Base-by-base conservation (phyloP, 2,797 vertebrate species). In the Poeciliopsis paucimaculata region DNA sequence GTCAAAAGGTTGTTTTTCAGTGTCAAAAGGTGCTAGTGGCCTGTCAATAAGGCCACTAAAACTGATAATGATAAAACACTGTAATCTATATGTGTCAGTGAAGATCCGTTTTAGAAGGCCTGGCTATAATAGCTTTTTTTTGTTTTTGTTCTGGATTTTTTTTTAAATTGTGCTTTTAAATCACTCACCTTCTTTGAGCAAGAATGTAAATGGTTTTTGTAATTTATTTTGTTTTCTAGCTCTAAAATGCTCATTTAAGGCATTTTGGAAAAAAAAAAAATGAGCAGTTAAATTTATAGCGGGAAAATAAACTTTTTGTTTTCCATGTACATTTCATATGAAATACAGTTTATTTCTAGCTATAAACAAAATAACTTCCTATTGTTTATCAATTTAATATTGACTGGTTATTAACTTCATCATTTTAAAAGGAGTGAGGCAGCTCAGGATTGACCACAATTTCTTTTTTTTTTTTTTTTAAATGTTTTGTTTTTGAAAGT, bases 401-500 rank as follows among this genome's bases (percentile, higher is more conserved):
- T 70, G 11, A 31, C 23, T 28, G 39, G 26, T 39, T 26, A 43
- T n/a, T 70, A 64, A 81, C n/a, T 78, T 46, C 26, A 72, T 34
- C 31, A 34, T 34, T 2, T 2, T n/a, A 75, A 53, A 64, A 36
- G 34, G 51, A 71, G 23, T 75, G 60, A 64, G 39, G 39, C 12
- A 23, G 20, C 20, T 68, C 64, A 68, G 68, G 41, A 46, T 10
- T 45, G 26, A 45, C 26, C 26, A 3, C 6, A 41, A 41, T 41
- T 41, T 23, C 4, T 15, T 0, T 57, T 57, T 23, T 11, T 15
- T 0, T 55, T 57, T 82, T 84, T 78, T 77, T 82, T 75, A 7
- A 62, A 36, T 62, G 36, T 84, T 51, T 51, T 53, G 70, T 88
- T 73, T 77, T 85, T 84, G 75, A 84, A 47, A 9, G 46, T 3